Evolutionary conservation across 2,797 vertebrate genomes (phyloP).

Genomic region (Apodemus agrarius): DNA sequence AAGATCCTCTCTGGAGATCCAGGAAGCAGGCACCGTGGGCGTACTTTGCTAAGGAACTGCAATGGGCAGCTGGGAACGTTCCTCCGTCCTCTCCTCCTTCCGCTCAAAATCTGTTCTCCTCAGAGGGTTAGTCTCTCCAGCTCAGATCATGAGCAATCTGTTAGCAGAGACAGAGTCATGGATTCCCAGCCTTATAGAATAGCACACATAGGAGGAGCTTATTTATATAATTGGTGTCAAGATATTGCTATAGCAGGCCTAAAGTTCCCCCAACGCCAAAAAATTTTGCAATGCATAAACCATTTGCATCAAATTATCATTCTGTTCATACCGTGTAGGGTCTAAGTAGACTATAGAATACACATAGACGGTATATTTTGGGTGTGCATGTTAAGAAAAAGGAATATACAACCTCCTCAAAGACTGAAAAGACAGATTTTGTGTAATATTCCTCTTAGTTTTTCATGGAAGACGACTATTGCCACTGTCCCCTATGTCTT

Average conservation of each 20-base stretch:
- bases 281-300: neutral
- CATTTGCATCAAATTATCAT: neutral
- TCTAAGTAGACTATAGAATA: neutral
- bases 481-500: neutral
- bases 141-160: neutral
- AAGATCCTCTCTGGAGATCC: neutral
- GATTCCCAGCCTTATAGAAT: neutral
- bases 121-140: neutral
- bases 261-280: neutral
- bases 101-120: slow-evolving; percentile 26
- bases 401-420: neutral
- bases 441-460: neutral
- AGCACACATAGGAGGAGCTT: neutral
- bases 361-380: neutral
- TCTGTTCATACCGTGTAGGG: neutral
- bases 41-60: neutral
- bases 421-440: neutral
- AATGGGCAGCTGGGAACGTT: neutral
- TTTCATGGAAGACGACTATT: neutral
- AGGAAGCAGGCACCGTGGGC: neutral
- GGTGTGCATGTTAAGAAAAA: neutral
- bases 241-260: neutral
- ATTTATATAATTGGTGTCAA: neutral
- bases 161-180: neutral
- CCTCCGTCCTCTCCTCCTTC: neutral